Evolutionary conservation across 1,140 invertebrate species (phyloP), one percentile per base, ranked within the genome.

Genomic region (honey bee (Apis mellifera)): DNA sequence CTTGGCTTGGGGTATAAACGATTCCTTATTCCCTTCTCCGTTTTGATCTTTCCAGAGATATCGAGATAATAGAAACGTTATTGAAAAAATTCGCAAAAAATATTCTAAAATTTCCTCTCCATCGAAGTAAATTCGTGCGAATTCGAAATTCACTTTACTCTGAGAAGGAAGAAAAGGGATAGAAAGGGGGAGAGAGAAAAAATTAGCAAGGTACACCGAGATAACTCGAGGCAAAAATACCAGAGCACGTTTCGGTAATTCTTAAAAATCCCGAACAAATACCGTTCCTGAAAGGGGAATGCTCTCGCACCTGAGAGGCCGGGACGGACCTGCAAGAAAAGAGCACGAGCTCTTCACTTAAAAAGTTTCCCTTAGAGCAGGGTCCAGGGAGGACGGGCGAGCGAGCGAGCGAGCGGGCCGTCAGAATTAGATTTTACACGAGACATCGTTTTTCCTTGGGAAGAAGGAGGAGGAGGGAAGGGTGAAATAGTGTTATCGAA

Each of bases 361-460:
- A 88, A 88, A 88, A 88, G 87, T 88, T 88, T 88, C 83, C 50
- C 75, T 88, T 88, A 88, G n/a, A 88, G 69, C 72, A 85, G 86
- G 72, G 83, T 77, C 83, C 59, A 57, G 78, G 75, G 85, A 32
- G 32, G 3, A 84, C 68, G 78, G n/a, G 72, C n/a, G 69, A 72
- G 74, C 62, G 86, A n/a, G n/a, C n/a, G n/a, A n/a, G n/a, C n/a
- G n/a, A n/a, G 66, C 54, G 85, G 74, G 62, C 32, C 73, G 83
- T 78, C 76, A 83, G 79, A 88, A 88, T 88, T 88, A 88, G 86
- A 88, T 88, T 88, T 88, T 83, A 66, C 83, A 85, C 76, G 86
- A 69, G 77, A 84, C 76, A 83, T 80, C 86, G 83, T 85, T 88
- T 78, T 81, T 73, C 80, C 73, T 66, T 52, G 64, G 71, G 26